Evolutionary conservation across 2,797 vertebrate genomes (phyloP).

Genomic region (Carapus acus): DNA sequence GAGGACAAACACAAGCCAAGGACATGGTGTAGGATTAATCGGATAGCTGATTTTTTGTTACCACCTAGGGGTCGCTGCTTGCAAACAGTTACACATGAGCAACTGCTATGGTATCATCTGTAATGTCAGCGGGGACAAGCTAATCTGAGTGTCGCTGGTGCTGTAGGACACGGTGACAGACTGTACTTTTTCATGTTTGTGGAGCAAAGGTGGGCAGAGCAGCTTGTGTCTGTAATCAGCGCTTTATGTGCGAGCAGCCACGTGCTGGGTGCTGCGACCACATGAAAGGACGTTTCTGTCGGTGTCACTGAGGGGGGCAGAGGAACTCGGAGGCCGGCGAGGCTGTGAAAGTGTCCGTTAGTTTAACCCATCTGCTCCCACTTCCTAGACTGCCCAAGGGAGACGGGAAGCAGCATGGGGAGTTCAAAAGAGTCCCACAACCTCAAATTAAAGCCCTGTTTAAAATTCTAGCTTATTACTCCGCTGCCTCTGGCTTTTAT

Average conservation of each 20-base stretch:
- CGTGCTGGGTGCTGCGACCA: conserved; percentile 18
- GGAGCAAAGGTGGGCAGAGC: conserved; percentile 17
- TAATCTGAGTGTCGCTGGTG: background rate
- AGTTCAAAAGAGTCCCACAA: conserved; percentile 60
- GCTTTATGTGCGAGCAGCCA: conserved; percentile 23
- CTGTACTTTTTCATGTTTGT: conserved; percentile 3
- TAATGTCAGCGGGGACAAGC: background rate
- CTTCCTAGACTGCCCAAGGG: conserved; percentile 55
- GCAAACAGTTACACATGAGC: background rate
- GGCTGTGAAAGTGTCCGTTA: conserved; percentile 59
- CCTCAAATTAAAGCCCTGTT: conserved; percentile 47
- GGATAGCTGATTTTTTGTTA: background rate
- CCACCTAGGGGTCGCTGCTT: background rate
- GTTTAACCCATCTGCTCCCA: conserved; percentile 63
- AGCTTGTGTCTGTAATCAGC: conserved; percentile 17
- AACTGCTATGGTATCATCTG: background rate
- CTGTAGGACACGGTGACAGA: background rate
- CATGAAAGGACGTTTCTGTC: conserved; percentile 53
- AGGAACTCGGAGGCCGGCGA: conserved; percentile 47
- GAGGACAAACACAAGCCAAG: background rate
- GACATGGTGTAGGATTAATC: no score
- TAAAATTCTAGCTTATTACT: conserved; percentile 30
- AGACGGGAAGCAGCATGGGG: conserved; percentile 61
- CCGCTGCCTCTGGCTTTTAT: conserved; percentile 18
- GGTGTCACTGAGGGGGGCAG: conserved; percentile 29